These are phyloP conservation scores for Ceratina japonica DNA, from an alignment of 1,140 invertebrate genomes.

Conservation along the genomic window DNA sequence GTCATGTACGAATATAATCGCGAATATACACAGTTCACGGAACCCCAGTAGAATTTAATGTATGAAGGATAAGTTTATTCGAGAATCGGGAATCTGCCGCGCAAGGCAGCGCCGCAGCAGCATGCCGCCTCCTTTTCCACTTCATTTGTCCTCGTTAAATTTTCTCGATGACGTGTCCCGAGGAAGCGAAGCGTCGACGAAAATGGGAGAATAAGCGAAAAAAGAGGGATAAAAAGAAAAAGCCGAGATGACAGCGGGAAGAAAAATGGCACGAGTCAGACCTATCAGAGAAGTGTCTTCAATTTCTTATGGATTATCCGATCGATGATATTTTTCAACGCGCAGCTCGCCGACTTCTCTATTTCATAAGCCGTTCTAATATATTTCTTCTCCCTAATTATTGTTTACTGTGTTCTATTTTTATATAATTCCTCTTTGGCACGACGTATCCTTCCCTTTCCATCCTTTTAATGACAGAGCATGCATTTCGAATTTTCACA, in stretches of 20 bases:
- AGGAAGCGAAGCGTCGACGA: constrained; percentile 8
- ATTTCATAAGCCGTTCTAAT: too few relatives aligned
- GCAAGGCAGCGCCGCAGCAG: too few relatives aligned
- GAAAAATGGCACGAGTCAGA: constrained; percentile 24
- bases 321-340: constrained; percentile 1
- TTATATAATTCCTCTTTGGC: too few relatives aligned
- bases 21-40: neutral
- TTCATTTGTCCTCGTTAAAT: constrained; percentile 48
- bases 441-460: too few relatives aligned
- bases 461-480: too few relatives aligned
- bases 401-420: too few relatives aligned
- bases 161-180: constrained; percentile 35
- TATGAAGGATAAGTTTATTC: constrained; percentile 8
- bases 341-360: too few relatives aligned
- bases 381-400: too few relatives aligned
- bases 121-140: constrained; percentile 26
- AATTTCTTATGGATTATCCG: constrained; percentile 30
- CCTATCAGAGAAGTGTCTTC: constrained; percentile 12
- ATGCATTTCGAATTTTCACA: too few relatives aligned
- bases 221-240: neutral
- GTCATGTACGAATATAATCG: too few relatives aligned
- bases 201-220: constrained; percentile 24
- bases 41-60: neutral
- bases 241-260: neutral
- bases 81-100: constrained; percentile 1